These are phyloP conservation scores for Karalla daura DNA, from an alignment of 2,797 vertebrate species.

Conservation along the genomic window DNA sequence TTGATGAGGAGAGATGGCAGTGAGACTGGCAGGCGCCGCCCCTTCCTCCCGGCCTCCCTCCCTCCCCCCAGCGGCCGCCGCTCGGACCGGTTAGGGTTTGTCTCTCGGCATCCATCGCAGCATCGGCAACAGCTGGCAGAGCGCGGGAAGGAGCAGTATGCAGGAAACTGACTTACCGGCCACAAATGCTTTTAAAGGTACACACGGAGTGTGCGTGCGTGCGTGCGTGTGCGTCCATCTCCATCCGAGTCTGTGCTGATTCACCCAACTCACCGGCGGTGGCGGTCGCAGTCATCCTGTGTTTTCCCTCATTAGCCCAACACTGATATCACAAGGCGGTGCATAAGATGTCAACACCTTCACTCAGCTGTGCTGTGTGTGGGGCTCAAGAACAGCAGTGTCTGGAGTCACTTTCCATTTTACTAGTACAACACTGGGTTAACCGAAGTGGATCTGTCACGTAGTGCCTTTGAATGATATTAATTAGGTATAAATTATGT, in stretches of 20 bases:
- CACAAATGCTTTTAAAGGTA: slow-evolving; percentile 97
- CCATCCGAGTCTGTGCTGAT: slow-evolving; percentile 1
- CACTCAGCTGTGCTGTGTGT: not conserved
- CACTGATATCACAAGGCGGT: not conserved
- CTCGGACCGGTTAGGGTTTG: slow-evolving; percentile 87
- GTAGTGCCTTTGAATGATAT: no score
- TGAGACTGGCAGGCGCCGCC: slow-evolving; percentile 84
- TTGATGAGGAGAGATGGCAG: slow-evolving; percentile 89
- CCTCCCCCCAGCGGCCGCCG: slow-evolving; percentile 71
- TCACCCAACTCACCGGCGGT: no score
- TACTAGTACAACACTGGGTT: no score
- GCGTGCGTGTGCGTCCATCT: not conserved
- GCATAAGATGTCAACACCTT: not conserved
- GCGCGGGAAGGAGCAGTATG: slow-evolving; percentile 92
- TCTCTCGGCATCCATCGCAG: slow-evolving; percentile 67
- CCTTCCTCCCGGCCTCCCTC: slow-evolving; percentile 73
- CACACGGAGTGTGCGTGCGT: slow-evolving; percentile 35
- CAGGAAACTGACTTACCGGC: slow-evolving; percentile 96
- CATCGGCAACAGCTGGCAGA: slow-evolving; percentile 75
- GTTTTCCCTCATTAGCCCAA: not conserved
- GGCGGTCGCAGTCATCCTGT: not conserved
- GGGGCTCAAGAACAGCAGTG: not conserved
- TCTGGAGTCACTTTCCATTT: not conserved
- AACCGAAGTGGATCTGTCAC: no score
- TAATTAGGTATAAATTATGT: no score